Conservation (phyloP, 2,113 vertebrate species). For the Azemiops feae region DNA sequence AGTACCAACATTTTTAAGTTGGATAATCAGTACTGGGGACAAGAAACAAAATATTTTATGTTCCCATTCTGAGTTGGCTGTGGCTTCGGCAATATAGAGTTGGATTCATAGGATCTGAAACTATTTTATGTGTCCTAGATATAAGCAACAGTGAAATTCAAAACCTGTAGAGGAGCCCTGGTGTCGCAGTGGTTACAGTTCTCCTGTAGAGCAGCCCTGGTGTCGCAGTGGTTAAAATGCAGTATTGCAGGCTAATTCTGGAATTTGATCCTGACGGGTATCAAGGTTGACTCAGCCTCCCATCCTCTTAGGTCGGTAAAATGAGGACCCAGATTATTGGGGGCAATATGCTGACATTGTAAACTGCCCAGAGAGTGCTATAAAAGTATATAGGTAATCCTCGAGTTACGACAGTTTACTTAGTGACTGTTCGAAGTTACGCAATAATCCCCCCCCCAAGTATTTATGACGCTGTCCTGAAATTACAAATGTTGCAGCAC, state of each 20-base stretch:
- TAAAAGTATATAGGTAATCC: background rate
- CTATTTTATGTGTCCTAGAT: background rate
- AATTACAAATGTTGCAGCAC: too few relatives aligned
- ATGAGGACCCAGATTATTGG: background rate
- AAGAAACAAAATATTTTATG: background rate
- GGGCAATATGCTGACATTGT: background rate
- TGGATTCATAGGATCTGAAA: background rate
- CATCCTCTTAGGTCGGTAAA: background rate
- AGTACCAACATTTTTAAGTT: background rate
- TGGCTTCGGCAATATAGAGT: background rate
- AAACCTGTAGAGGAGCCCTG: background rate
- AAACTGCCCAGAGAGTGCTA: background rate
- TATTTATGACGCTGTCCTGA: too few relatives aligned
- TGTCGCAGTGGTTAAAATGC: background rate
- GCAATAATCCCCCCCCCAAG: too few relatives aligned
- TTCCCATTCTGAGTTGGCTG: background rate
- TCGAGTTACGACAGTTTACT: too few relatives aligned
- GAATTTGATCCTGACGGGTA: background rate
- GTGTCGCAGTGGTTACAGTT: too few relatives aligned
- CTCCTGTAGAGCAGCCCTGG: too few relatives aligned
- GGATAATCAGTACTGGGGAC: background rate
- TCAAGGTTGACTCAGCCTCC: background rate
- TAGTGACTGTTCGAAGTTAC: too few relatives aligned
- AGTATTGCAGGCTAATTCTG: background rate
- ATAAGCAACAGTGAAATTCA: background rate